These are phyloP conservation scores for Morelia viridis DNA, from an alignment of 2,797 vertebrate species.

Conservation along the genomic window DNA sequence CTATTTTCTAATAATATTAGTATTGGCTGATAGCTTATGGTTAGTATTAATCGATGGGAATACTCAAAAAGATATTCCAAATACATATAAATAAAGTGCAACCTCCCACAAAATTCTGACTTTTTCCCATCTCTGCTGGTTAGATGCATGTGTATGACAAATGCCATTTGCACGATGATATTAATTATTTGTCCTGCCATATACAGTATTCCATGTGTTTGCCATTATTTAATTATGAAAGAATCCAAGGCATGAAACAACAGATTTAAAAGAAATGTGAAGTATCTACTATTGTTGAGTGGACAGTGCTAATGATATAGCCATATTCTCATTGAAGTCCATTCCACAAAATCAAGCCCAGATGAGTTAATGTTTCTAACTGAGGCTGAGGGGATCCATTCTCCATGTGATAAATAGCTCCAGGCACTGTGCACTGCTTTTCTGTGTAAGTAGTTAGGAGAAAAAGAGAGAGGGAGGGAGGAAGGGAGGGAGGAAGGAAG, in stretches of 20 bases:
- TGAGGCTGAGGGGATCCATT: neutral
- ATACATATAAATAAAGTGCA: too few species aligned
- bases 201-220: neutral
- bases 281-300: neutral
- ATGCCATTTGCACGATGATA: neutral
- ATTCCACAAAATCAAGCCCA: neutral
- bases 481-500: neutral
- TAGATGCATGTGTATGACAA: neutral
- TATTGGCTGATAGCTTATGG: too few species aligned
- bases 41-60: neutral
- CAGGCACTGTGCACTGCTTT: too few species aligned
- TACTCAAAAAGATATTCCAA: too few species aligned
- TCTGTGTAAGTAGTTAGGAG: too few species aligned
- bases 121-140: neutral
- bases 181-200: neutral
- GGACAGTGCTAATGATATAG: neutral
- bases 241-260: neutral
- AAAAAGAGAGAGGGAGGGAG: neutral
- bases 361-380: neutral
- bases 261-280: neutral
- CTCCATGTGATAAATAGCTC: too few species aligned
- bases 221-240: neutral
- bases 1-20: too few species aligned
- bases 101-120: too few species aligned
- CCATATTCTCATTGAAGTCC: neutral